A percentile compares a stretch with the other conserved stretches of the same genome.
phyloP scores from a whole-genome alignment of 2,113 vertebrate species.

The Cinclus cinclus region DNA sequence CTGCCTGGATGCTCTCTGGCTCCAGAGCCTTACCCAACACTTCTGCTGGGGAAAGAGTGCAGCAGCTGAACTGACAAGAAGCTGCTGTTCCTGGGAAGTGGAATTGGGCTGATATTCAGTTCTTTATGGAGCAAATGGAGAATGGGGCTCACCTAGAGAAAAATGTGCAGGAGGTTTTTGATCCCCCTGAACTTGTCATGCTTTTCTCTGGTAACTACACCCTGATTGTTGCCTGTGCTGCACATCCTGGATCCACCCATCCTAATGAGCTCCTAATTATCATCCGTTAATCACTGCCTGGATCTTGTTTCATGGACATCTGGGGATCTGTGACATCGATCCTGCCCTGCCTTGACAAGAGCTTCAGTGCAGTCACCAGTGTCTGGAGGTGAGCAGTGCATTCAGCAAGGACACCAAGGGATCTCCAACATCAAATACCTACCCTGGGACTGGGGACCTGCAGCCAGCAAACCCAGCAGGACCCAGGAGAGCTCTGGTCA shows the following conservation, averaged over 20 bases:
- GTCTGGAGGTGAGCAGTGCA: neutral
- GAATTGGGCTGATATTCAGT: neutral
- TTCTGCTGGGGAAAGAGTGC: neutral
- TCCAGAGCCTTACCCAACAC: neutral
- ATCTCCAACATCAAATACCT: neutral
- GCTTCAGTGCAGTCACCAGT: neutral
- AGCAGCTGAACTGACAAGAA: neutral
- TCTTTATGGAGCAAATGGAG: neutral
- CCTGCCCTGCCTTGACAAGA: neutral
- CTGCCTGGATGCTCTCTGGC: neutral
- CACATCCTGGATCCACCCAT: neutral
- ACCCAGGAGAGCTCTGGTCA: neutral
- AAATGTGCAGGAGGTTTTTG: neutral
- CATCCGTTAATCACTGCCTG: neutral
- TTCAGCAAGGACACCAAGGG: neutral
- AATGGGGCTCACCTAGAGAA: neutral
- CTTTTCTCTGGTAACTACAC: neutral
- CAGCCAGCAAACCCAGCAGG: neutral
- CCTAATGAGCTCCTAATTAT: neutral
- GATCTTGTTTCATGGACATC: fast-evolving
- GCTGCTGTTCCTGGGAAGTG: neutral
- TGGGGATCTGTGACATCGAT: neutral
- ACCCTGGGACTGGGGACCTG: neutral
- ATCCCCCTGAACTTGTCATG: neutral
- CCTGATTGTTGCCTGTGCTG: neutral